Evolutionary conservation across 1,140 invertebrate genomes (phyloP).

Genomic region (Hylyphantes graminicola): DNA sequence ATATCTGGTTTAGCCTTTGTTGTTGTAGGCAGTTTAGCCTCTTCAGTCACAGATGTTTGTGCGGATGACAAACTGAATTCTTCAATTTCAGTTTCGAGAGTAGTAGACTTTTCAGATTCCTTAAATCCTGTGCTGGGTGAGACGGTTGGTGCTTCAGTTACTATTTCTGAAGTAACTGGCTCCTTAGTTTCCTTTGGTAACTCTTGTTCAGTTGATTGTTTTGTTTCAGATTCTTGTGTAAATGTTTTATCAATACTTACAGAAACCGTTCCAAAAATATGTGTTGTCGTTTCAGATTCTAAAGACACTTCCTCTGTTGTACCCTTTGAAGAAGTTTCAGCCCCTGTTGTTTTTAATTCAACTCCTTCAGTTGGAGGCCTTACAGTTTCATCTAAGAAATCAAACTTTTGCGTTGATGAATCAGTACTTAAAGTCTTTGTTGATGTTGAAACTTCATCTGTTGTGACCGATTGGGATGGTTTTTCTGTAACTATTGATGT

Average conservation of each 20-base stretch:
- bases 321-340: not conserved
- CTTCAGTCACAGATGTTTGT: not conserved
- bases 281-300: too few species aligned
- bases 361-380: too few species aligned
- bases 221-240: slow-evolving; percentile 1
- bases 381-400: too few species aligned
- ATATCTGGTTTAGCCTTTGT: not conserved
- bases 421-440: too few species aligned
- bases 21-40: not conserved
- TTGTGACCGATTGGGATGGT: too few species aligned
- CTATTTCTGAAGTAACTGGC: not conserved
- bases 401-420: too few species aligned
- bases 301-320: not conserved
- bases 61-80: not conserved
- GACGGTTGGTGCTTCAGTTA: not conserved
- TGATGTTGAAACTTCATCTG: too few species aligned
- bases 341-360: too few species aligned
- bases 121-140: not conserved
- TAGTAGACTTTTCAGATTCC: not conserved
- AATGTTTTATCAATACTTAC: not conserved
- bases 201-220: not conserved
- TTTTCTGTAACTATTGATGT: too few species aligned
- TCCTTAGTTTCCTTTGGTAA: not conserved
- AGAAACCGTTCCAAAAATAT: not conserved
- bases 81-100: not conserved